phyloP scores from a whole-genome alignment of 2,113 vertebrate species.

The Struthidea cinerea region DNA sequence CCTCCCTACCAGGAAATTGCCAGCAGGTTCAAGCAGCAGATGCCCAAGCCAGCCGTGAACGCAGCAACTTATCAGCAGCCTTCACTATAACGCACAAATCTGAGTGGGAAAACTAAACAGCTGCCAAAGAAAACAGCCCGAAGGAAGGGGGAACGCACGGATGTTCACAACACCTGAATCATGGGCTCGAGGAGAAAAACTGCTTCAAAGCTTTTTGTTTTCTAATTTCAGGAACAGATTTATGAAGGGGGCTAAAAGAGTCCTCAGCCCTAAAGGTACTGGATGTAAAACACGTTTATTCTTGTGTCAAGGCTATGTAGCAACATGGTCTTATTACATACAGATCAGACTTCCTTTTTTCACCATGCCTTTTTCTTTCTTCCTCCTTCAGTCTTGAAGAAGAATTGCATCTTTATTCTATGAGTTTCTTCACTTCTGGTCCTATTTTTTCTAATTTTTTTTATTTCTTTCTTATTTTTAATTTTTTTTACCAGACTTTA shows the following conservation, averaged over 20 bases:
- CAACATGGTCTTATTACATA: not conserved
- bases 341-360: not conserved
- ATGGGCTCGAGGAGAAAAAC: not conserved
- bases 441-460: not conserved
- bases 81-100: not conserved
- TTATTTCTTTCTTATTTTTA: fast-evolving
- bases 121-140: constrained; percentile 38
- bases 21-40: not conserved
- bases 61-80: not conserved
- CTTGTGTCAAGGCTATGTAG: not conserved
- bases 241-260: not conserved
- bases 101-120: constrained; percentile 32
- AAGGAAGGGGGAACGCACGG: not conserved
- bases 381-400: not conserved
- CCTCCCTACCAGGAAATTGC: not conserved
- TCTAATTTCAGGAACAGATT: not conserved
- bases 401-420: not conserved
- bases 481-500: not conserved
- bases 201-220: not conserved
- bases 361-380: not conserved
- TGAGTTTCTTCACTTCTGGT: not conserved
- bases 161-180: constrained; percentile 21
- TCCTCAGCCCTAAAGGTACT: not conserved
- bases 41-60: not conserved
- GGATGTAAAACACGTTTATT: not conserved